Base-by-base conservation (phyloP, 2,113 vertebrate genomes). In the Ondatra zibethicus region DNA sequence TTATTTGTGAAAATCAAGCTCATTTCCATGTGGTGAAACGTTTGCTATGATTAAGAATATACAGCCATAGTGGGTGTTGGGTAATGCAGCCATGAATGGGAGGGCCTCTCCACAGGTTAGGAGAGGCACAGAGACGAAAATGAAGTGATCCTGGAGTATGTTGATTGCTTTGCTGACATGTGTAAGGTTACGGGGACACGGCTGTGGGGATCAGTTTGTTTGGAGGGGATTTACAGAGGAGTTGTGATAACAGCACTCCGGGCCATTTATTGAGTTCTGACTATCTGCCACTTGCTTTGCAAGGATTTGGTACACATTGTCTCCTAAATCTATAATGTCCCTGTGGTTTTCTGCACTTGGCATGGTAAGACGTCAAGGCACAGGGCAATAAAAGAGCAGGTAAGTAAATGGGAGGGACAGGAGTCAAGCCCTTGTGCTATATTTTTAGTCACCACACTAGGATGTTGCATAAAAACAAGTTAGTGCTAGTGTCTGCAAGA, bases 1-100 rank as follows among this genome's bases (percentile, higher is more conserved):
- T 77, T 92, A 33, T 47, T 76, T 80, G 21, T 55, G 65, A 92
- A 77, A 91, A 88, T 73, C 72, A 58, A 96, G 52, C 39, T 91
- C 33, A 76, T 75, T 85, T 17, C 77, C 50, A 52, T 88, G 65
- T 81, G 47, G 42, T 23, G n/a, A 81, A 88, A 61, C 5, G 29
- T 92, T 92, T 92, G 50, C n/a, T 65, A 50, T 23, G 11, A 88
- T 11, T 66, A 39, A 50, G 7, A 87, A 63, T n/a, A 75, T 14
- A 76, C 0, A 81, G 19, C 73, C 23, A 52, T 0, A 42, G 27
- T n/a, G 13, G 52, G 39, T 86, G 27, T 7, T 7, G 65, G 6
- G 25, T 19, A 42, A 63, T 16, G 52, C 63, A 76, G 58, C 81
- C 11, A 33, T 13, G 36, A 45, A n/a, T 7, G 9, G 23, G 50